Base-by-base conservation (phyloP, 2,888 invertebrate species). In the Drosophila acutilabella region DNA sequence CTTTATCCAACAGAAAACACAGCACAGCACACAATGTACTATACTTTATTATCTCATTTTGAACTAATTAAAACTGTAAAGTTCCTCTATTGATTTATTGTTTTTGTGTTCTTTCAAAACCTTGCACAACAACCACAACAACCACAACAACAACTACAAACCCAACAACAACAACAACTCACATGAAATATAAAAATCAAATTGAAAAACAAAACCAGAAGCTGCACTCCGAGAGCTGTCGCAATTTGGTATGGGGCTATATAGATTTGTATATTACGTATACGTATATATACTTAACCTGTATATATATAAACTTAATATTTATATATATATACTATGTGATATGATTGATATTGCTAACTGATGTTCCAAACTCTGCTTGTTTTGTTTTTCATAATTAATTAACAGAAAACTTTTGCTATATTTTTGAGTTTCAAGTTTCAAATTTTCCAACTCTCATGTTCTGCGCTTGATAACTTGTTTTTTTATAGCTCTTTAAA, bases 221-320 rank as follows among this genome's bases (percentile, higher is more conserved):
- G 90, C 85, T 90, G 91, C 91, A 92, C 91, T 91, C 91, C 89
- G 92, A 92, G 89, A 92, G 92, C 87, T 92, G 92, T 91, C 92
- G 92, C 90, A 92, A 92, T 90, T 91, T 92, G 92, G 92, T 92
- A 92, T 91, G 91, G 89, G 90, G 87, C 83, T 83, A 72, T 48
- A 70, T 48, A 61, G 57, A 69, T 58, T 60, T 50, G 56, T 50
- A 62, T 56, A 54, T 61, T 72, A 58, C 51, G 36, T 58, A 30
- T 59, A 59, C 48, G 33, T 60, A 51, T 44, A 60, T 51, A 33
- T 14, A 59, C 18, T 13, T 36, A 36, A 36, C 4, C 13, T 36
- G 36, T n/a, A 45, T 36, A 45, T 51, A 50, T 64, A 64, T 74
- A 74, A 36, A 48, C 16, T 26, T 41, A 16, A 16, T 36, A 51